Conservation (phyloP, 2,113 vertebrate species). For the Clupea harengus region DNA sequence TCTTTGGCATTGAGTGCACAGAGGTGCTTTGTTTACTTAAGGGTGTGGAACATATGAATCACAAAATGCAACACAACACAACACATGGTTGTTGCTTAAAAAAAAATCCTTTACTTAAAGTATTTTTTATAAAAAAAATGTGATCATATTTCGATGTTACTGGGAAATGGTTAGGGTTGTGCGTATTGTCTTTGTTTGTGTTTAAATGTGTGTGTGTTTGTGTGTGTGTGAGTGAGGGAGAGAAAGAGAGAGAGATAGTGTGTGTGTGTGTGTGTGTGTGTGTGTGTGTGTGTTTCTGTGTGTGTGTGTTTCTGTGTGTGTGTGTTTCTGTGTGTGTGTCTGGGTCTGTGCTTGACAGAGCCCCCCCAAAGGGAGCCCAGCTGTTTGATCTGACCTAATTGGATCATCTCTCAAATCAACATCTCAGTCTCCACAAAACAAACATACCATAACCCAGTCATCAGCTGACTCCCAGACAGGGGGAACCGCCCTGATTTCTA, state of each 20-base stretch:
- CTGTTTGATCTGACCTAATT: conserved; percentile 21
- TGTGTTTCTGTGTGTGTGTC: background rate
- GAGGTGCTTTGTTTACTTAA: conserved; percentile 17
- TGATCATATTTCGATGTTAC: background rate
- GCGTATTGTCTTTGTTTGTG: background rate
- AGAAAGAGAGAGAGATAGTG: background rate
- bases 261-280: background rate
- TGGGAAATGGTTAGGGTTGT: background rate
- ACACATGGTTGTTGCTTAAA: background rate
- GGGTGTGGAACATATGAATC: background rate
- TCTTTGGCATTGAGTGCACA: conserved; percentile 25
- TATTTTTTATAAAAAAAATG: too few species aligned
- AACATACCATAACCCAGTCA: conserved; percentile 17
- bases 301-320: background rate
- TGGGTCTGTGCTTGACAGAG: conserved; percentile 12
- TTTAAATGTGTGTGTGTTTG: background rate
- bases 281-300: background rate
- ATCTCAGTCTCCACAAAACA: conserved; percentile 4
- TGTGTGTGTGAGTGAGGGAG: background rate
- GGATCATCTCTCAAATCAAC: conserved; percentile 20
- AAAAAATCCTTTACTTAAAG: background rate
- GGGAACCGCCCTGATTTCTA: background rate
- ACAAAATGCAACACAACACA: background rate
- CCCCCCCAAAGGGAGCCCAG: conserved; percentile 7
- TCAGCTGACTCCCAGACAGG: conserved; percentile 11